These are phyloP conservation scores for Hoplias malabaricus DNA, from an alignment of 2,113 vertebrate species.

Conservation along the genomic window DNA sequence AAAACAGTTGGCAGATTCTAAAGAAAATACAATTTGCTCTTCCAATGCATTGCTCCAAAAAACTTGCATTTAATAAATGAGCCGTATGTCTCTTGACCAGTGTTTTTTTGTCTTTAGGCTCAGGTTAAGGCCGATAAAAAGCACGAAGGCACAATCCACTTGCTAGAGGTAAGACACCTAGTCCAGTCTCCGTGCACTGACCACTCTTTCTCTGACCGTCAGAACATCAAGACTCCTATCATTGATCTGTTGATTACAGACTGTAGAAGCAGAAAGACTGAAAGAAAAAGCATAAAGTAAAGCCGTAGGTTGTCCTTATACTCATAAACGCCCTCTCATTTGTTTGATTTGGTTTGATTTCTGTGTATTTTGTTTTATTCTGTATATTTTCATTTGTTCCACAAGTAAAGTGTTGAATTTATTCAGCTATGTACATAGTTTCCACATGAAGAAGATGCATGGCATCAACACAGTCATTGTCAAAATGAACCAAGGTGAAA, in stretches of 20 bases:
- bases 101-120: conserved; percentile 72
- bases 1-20: no score
- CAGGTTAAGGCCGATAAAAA: conserved; percentile 86
- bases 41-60: neutral
- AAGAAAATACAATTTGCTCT: no score
- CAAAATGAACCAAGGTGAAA: no score
- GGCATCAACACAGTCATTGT: no score
- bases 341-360: neutral
- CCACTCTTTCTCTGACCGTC: neutral
- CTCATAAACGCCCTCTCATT: neutral
- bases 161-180: conserved; percentile 83
- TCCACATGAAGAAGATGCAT: no score
- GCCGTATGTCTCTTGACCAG: neutral
- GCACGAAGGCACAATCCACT: conserved; percentile 83
- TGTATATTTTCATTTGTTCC: neutral
- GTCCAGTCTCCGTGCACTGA: neutral
- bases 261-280: neutral
- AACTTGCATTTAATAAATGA: neutral
- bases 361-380: neutral
- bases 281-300: neutral
- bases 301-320: neutral
- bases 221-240: neutral
- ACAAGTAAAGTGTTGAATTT: neutral
- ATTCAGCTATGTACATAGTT: neutral
- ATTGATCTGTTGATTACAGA: neutral